Base-by-base conservation (phyloP, 2,797 vertebrate genomes). In the Percopsis omiscomaycus region DNA sequence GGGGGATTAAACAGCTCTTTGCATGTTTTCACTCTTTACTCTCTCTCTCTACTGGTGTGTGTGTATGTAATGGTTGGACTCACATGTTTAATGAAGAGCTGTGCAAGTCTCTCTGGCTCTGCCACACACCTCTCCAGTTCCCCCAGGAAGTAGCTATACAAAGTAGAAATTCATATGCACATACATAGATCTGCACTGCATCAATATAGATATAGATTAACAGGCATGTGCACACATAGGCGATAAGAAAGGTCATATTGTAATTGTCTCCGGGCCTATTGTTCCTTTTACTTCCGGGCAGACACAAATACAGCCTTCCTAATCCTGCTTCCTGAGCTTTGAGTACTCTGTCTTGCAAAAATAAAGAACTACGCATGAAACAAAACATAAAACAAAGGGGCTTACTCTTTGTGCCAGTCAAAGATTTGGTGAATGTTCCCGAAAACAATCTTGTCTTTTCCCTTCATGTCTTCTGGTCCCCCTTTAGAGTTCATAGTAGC, bases 371-470 rank as follows among this genome's bases (percentile, higher is more conserved):
- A 32, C 64, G 62, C 3, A 44, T n/a, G 42, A n/a, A 13, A 13
- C 47, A 52, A 6, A 0, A 28, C 54, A 22, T 44, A 1, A 67
- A 54, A 62, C 27, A 28, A 2, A 56, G 9, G n/a, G 79, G 93
- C 97, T n/a, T 91, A 99, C 98, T 98, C 96, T 95, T 96, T 95
- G 93, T 99, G 98, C 98, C 97, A 99, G 91, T 99, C 97, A 59
- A 94, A 98, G 83, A 99, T 99, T 90, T 99, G 98, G 86, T 99
- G 96, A 86, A 99, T 98, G 90, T 99, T 99, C 83, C 98, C 98
- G 83, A 99, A 99, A 60, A 99, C 95, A 68, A 99, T 99, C 91
- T 99, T 99, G 91, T 99, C 97, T 89, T 97, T 99, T 80, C 97
- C 98, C 89, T 98, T 98, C 96, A 99, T 98, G 87, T 97, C 96